Evolutionary conservation across 2,797 vertebrate genomes (phyloP).

Genomic region (Hozukius guyotensis): DNA sequence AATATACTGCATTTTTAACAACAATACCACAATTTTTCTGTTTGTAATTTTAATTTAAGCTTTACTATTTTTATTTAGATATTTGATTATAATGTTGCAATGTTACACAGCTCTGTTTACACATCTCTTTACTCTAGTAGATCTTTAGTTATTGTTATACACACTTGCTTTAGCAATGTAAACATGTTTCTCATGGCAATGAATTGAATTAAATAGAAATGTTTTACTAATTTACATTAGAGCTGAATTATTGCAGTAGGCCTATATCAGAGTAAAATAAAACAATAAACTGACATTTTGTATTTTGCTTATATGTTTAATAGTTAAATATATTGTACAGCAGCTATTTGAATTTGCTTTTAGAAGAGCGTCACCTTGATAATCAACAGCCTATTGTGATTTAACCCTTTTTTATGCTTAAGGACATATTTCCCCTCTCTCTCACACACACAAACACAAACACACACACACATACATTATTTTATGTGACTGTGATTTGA

Average conservation of each 20-base stretch:
- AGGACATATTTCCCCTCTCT: background rate
- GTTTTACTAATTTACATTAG: background rate
- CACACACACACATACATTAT: background rate
- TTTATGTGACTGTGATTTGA: background rate
- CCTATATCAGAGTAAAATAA: background rate
- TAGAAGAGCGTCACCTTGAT: background rate
- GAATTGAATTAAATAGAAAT: background rate
- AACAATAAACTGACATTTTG: background rate
- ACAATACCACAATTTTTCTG: too few species aligned
- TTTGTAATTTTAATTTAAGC: too few species aligned
- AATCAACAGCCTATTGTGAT: background rate
- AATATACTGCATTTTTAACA: too few species aligned
- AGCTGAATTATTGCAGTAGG: background rate
- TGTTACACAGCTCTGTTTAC: too few species aligned
- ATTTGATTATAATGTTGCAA: too few species aligned
- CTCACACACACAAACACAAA: background rate
- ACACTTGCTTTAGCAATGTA: too few species aligned
- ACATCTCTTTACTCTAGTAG: too few species aligned
- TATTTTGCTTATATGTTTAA: background rate
- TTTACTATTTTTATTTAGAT: too few species aligned
- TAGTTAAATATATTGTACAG: background rate
- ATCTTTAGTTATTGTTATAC: too few species aligned
- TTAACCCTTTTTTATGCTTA: background rate
- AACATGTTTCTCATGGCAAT: too few species aligned
- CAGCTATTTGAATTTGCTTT: background rate